Base-by-base conservation (phyloP, 1,140 invertebrate species). In the Saxidomus purpurata region DNA sequence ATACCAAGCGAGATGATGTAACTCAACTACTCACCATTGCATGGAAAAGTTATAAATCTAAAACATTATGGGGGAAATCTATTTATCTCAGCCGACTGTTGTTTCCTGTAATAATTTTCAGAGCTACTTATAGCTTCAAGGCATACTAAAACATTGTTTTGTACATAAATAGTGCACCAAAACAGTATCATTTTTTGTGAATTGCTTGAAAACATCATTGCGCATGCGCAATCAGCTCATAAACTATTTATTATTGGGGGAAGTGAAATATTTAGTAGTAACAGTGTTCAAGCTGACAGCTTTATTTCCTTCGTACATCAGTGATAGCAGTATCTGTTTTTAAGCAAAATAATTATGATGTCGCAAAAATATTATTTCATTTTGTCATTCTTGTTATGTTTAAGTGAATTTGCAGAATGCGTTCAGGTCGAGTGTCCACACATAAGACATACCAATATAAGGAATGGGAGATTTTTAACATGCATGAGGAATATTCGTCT, bases 221-320 rank as follows among this genome's bases (percentile, higher is more conserved):
- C 67, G 67, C 67, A 71, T 71, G 67, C 67, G 67, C 38, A 71
- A 38, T 43, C 17, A 71, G 67, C 34, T 71, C 67, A 40, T 71
- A 28, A 71, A 71, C 31, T 22, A 38, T 71, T 38, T 34, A 40
- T 71, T 38, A 40, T 38, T 71, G 15, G n/a, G 11, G 59, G 59
- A 15, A 28, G n/a, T 9, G 34, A 28, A 38, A 40, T n/a, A 71
- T 71, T 38, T 38, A 71, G 38, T 71, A 43, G 38, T 38, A n/a
- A 17, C 34, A 17, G 34, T n/a, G 19, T 4, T n/a, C 34, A 17
- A 1, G 67, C 36, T 40, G 67, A 71, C 38, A 71, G 34, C 8
- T 71, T 43, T 43, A 40, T 71, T 8, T 17, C 34, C 31, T 17
- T 69, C 2, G 34, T 43, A 3, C 11, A 13, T 38, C 22, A 71